Base-by-base conservation (phyloP, 2,888 invertebrate species). In the Synergus gifuensis region DNA sequence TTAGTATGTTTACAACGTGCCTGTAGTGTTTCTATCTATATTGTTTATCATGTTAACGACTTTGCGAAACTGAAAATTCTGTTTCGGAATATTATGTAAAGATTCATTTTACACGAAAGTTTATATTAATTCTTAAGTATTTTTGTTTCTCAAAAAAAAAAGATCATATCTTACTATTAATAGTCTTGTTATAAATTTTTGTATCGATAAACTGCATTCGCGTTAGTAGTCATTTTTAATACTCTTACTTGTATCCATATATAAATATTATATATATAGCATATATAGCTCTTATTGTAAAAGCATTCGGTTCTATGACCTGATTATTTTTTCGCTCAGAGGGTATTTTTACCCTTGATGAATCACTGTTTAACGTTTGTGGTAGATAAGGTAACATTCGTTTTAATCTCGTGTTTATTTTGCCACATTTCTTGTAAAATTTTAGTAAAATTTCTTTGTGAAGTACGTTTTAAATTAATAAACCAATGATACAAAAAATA, bases 161-260 rank as follows among this genome's bases (percentile, higher is more conserved):
- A 36, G 28, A 54, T 73, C 36, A 36, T 69, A 40, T 22, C 8
- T 16, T 16, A 1, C 7, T 73, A 73, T 36, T 36, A 73, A n/a
- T 49, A 73, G 36, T 36, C 16, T 49, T 54, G 36, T 73, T 54
- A 36, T 73, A 16, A 73, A 54, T 54, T 54, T 54, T 73, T 36
- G n/a, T n/a, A 54, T 73, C 54, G 73, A 73, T 73, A n/a, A n/a
- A n/a, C 73, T 73, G 54, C 16, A n/a, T 36, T 73, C 73, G 36
- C 28, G 54, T 54, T 54, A 28, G n/a, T 49, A 46, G 67, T 46
- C 44, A 18, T 67, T 44, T 69, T 49, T 54, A 54, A 73, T 54
- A 36, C n/a, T 54, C 28, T 54, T 54, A 11, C 22, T 28, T 16
- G 28, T 3, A 28, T 28, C 28, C 3, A 28, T 14, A 28, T 28